A percentile compares a stretch with the other conserved stretches of the same genome.
phyloP scores from a whole-genome alignment of 2,888 invertebrate species.

The Platycnemis pennipes region DNA sequence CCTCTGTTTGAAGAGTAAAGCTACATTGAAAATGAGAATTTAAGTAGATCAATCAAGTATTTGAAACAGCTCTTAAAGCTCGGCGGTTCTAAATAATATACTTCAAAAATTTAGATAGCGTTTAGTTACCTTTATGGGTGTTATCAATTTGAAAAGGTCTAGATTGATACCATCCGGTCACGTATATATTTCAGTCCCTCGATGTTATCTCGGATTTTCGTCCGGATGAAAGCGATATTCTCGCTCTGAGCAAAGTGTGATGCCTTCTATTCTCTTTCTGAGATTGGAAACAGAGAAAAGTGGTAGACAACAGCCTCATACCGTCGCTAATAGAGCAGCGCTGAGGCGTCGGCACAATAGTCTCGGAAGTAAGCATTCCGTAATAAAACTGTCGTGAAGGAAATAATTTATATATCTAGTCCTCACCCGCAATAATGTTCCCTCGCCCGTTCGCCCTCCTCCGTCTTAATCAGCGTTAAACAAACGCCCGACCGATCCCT shows the following conservation, averaged over 20 bases:
- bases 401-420: not conserved
- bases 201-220: too few relatives aligned
- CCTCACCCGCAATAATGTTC: not conserved
- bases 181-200: too few relatives aligned
- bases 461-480: slow-evolving; percentile 28
- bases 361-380: not conserved
- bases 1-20: too few relatives aligned
- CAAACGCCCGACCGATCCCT: slow-evolving; percentile 33
- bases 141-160: too few relatives aligned
- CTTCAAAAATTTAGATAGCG: too few relatives aligned
- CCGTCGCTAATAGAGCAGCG: not conserved
- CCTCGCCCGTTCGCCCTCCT: not conserved
- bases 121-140: too few relatives aligned
- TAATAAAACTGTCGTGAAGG: not conserved
- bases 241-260: not conserved
- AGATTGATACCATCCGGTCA: too few relatives aligned
- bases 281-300: not conserved
- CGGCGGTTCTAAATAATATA: too few relatives aligned
- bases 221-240: not conserved
- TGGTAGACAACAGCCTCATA: not conserved
- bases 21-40: too few relatives aligned
- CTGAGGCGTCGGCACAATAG: slow-evolving; percentile 1
- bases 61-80: too few relatives aligned
- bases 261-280: not conserved
- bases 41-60: too few relatives aligned